Evolutionary conservation across 2,888 invertebrate genomes (phyloP).

Genomic region (Seira musarum): DNA sequence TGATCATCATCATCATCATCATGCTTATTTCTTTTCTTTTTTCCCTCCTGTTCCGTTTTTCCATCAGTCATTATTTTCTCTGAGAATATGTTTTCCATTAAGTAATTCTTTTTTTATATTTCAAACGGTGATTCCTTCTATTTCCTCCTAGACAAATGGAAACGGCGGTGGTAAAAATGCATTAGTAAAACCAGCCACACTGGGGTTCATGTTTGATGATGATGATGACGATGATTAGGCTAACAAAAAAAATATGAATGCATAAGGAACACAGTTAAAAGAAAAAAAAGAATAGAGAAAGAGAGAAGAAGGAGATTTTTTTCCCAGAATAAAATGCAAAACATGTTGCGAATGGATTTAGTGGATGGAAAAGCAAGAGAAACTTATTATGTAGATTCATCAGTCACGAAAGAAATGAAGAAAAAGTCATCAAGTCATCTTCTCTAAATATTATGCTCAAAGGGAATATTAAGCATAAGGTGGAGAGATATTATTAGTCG

Average conservation of each 20-base stretch:
- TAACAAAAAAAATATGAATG: slow-evolving; percentile 12
- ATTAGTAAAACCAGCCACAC: slow-evolving; percentile 55
- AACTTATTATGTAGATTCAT: slow-evolving; percentile 28
- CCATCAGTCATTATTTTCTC: slow-evolving; percentile 25
- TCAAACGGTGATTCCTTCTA: slow-evolving; percentile 41
- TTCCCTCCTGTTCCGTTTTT: neutral
- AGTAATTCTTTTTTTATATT: slow-evolving; percentile 21
- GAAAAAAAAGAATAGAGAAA: slow-evolving; percentile 44
- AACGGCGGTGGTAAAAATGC: neutral
- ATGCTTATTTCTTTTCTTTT: slow-evolving; percentile 32
- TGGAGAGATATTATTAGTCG: neutral
- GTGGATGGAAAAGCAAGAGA: slow-evolving; percentile 14
- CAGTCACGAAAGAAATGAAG: slow-evolving; percentile 38
- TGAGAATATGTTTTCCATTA: slow-evolving; percentile 33
- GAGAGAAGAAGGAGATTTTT: slow-evolving; percentile 34
- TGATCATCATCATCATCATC: too few species aligned
- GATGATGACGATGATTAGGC: slow-evolving; percentile 51
- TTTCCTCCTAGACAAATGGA: slow-evolving; percentile 47
- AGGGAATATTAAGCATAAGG: slow-evolving; percentile 57
- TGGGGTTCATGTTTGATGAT: slow-evolving; percentile 31
- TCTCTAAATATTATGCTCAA: slow-evolving; percentile 58
- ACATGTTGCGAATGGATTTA: slow-evolving; percentile 51
- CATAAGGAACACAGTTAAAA: slow-evolving; percentile 24
- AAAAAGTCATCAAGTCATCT: slow-evolving; percentile 60
- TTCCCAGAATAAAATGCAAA: slow-evolving; percentile 51